These are phyloP conservation scores for Tetraneura akinire DNA, from an alignment of 1,140 invertebrate species.

Conservation along the genomic window DNA sequence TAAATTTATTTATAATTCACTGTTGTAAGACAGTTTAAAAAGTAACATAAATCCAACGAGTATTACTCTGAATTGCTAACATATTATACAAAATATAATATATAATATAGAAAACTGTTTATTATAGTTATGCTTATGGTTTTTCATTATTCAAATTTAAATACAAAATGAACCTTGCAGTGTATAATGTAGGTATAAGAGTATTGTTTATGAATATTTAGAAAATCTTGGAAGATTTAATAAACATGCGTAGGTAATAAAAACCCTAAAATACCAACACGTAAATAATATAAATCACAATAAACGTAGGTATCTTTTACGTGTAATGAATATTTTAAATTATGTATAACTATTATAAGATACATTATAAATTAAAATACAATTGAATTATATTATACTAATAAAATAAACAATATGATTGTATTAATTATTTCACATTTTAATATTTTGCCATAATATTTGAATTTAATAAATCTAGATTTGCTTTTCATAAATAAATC, in stretches of 20 bases:
- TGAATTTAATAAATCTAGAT: too few relatives aligned
- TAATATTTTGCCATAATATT: too few relatives aligned
- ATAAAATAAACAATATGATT: too few relatives aligned
- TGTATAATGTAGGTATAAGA: not conserved
- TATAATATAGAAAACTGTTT: too few relatives aligned
- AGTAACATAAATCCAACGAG: slow-evolving; percentile 7
- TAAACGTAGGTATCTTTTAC: not conserved
- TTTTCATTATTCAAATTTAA: too few relatives aligned
- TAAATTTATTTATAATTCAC: not conserved
- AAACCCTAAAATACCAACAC: not conserved
- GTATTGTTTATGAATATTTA: too few relatives aligned
- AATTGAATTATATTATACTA: too few relatives aligned
- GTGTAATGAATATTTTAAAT: slow-evolving; percentile 8
- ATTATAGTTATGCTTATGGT: too few relatives aligned
- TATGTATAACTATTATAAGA: not conserved
- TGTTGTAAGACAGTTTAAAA: not conserved
- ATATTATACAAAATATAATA: not conserved
- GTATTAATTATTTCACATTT: too few relatives aligned
- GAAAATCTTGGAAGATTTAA: too few relatives aligned
- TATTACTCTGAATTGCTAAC: not conserved
- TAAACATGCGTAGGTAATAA: not conserved
- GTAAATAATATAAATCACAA: not conserved
- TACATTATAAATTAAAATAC: not conserved
- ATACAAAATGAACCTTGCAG: not conserved
- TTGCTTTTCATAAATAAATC: too few relatives aligned